Conservation (phyloP, 2,888 invertebrate species). For the Nymphalis c-album region DNA sequence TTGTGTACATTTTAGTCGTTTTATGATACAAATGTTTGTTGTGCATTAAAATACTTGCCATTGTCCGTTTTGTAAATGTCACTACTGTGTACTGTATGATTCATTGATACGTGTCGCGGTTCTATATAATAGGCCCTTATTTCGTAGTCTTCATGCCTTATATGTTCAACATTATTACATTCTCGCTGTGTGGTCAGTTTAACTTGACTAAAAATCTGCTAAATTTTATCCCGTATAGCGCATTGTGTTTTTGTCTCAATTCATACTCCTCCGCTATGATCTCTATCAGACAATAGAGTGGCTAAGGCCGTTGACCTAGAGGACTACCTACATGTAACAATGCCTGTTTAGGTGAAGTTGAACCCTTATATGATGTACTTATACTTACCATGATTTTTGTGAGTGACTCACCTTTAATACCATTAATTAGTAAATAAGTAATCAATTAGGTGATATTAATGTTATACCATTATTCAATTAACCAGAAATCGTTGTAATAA, state of each 20-base stretch:
- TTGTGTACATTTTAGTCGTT: constrained; percentile 43
- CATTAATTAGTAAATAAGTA: no score
- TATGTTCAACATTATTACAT: constrained; percentile 34
- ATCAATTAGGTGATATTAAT: constrained; percentile 11
- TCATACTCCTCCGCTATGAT: constrained; percentile 30
- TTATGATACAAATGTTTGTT: constrained; percentile 29
- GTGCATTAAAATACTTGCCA: constrained; percentile 29
- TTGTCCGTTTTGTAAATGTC: constrained; percentile 37
- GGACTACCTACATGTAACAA: constrained; percentile 33
- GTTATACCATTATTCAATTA: constrained; percentile 18
- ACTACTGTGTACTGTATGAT: constrained; percentile 34
- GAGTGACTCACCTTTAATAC: background rate
- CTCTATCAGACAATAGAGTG: constrained; percentile 37
- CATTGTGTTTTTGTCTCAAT: constrained; percentile 38
- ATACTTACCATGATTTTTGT: background rate
- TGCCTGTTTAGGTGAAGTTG: constrained; percentile 35
- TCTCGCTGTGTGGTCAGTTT: constrained; percentile 35
- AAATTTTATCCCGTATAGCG: constrained; percentile 31
- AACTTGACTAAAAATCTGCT: constrained; percentile 34
- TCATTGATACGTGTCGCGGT: constrained; percentile 35
- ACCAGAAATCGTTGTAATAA: constrained; percentile 25
- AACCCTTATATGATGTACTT: constrained; percentile 32
- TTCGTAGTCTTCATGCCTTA: constrained; percentile 31
- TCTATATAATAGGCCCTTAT: constrained; percentile 37
- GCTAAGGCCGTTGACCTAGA: constrained; percentile 32